Base-by-base conservation (phyloP, 2,797 vertebrate genomes). In the Knipowitschia caucasica region DNA sequence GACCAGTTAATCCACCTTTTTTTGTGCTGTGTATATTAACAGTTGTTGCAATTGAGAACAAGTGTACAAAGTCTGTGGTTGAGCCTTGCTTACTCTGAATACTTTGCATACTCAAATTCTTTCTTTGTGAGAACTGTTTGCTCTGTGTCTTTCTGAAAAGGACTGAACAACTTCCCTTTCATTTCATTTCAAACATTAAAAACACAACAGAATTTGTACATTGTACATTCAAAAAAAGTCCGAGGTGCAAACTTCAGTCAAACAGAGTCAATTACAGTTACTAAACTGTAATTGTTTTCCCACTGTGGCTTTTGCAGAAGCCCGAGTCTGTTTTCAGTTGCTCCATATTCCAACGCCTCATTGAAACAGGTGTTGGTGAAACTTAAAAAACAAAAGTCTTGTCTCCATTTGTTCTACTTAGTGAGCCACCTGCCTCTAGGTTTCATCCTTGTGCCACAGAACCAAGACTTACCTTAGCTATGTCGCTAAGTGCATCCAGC, bases 341-440 rank as follows among this genome's bases (percentile, higher is more conserved):
- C 29, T 52, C 15, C 11, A 26, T 45, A 20, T 66, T 24, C 46
- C n/a, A n/a, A n/a, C n/a, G n/a, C n/a, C 51, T 59, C 30, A 64
- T 57, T 58, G 52, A 69, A 50, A 29, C 77, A 80, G 79, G 50
- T 82, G 75, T 64, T 20, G 27, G 15, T 30, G 14, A n/a, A n/a
- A n/a, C 7, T 43, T 56, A 39, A 40, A 24, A 51, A 30, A 62
- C 24, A 61, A 59, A 38, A 5, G 30, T n/a, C 24, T 27, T 27
- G 3, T 46, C 65, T 54, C 39, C 33, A 45, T 40, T 17, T 39
- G 36, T 7, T 1, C 55, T 59, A 69, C 64, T 54, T 53, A 52
- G 64, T 69, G 64, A 69, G 46, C 67, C 80, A 82, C 67, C 78
- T 87, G 81, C 38, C 60, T 62, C 51, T 24, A 2, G 10, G 31